A percentile compares a stretch with the other conserved stretches of the same genome.
Conservation (phyloP, 2,888 invertebrate species). For the Tromatobia lineatoria region DNA sequence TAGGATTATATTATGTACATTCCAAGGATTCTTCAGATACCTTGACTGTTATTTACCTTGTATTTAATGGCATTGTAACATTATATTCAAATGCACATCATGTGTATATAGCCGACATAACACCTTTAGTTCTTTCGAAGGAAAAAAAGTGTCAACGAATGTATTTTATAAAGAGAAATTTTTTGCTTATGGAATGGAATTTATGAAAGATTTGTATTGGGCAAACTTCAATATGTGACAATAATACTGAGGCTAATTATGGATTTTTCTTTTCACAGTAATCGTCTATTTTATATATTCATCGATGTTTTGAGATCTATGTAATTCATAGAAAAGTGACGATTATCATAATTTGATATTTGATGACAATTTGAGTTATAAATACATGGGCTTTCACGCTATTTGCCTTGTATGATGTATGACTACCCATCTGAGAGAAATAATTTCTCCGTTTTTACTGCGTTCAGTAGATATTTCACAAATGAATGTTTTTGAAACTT, state of each 20-base stretch:
- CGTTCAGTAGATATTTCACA: not conserved
- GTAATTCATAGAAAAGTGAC: not conserved
- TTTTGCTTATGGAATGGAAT: too few relatives aligned
- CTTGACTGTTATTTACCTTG: not conserved
- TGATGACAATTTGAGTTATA: not conserved
- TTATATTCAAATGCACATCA: not conserved
- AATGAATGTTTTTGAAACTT: slow-evolving; percentile 3
- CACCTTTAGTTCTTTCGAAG: not conserved
- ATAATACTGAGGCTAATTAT: not conserved
- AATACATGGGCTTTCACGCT: not conserved
- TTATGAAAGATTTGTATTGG: not conserved
- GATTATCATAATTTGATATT: not conserved
- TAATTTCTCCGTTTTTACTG: not conserved
- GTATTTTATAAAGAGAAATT: too few relatives aligned
- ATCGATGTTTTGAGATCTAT: not conserved
- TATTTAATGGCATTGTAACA: not conserved
- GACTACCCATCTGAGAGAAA: not conserved
- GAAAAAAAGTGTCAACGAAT: not conserved
- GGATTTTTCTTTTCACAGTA: not conserved
- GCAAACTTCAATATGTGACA: not conserved
- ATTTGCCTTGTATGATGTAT: not conserved
- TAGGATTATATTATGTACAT: not conserved
- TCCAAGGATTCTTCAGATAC: not conserved
- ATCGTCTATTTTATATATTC: not conserved
- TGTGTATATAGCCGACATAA: not conserved